Evolutionary conservation across 2,888 invertebrate species (phyloP).

Genomic region (Homarus gammarus): DNA sequence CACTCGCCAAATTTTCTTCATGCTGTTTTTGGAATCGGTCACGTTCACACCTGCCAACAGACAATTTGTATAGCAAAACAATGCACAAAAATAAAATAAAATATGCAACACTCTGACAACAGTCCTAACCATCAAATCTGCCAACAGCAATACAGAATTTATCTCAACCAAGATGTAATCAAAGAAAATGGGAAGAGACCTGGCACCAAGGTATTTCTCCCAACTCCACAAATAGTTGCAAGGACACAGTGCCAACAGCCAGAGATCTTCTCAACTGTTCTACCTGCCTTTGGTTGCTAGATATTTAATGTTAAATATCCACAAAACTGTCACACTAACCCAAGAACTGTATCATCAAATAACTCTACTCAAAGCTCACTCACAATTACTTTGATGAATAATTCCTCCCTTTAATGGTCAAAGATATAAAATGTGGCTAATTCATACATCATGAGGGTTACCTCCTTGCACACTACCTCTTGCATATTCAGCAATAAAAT

Average conservation of each 20-base stretch:
- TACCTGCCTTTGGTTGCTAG: background rate
- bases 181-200: constrained; percentile 27
- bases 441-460: too few relatives aligned
- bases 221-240: constrained; percentile 59
- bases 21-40: constrained; percentile 62
- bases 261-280: background rate
- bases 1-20: constrained; percentile 64
- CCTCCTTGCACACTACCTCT: too few relatives aligned
- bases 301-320: too few relatives aligned
- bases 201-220: constrained; percentile 4
- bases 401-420: too few relatives aligned
- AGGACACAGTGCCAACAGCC: constrained; percentile 46
- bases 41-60: constrained; percentile 58
- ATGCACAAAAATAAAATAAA: background rate
- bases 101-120: background rate
- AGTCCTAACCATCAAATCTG: background rate
- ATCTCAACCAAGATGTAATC: background rate
- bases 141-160: background rate
- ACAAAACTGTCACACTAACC: too few relatives aligned
- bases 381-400: too few relatives aligned
- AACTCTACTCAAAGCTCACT: too few relatives aligned
- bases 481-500: too few relatives aligned
- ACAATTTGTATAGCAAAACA: background rate
- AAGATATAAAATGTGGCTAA: too few relatives aligned
- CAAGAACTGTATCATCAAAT: too few relatives aligned